A percentile compares a stretch with the other conserved stretches of the same genome.
These are phyloP conservation scores for Lasiurus borealis DNA, from an alignment of 2,113 vertebrate genomes.

Conservation along the genomic window DNA sequence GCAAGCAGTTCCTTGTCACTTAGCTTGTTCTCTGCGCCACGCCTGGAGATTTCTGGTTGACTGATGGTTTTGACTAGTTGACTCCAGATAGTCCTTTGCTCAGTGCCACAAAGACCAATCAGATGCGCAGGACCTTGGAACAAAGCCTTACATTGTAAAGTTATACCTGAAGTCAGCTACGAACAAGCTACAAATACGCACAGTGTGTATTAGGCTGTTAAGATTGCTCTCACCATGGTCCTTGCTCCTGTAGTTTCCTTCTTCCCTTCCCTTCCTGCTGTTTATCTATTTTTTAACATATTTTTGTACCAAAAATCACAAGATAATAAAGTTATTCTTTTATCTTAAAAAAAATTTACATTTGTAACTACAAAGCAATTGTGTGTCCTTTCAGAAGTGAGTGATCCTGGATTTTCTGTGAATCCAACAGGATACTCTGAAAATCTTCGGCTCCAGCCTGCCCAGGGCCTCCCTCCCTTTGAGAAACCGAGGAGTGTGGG, in stretches of 20 bases:
- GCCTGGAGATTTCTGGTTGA: background rate
- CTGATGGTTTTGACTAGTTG: background rate
- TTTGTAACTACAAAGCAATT: background rate
- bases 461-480: rapidly evolving
- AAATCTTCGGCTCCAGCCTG: background rate
- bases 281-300: background rate
- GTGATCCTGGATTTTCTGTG: background rate
- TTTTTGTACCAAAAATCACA: background rate
- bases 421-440: background rate
- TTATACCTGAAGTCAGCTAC: rapidly evolving
- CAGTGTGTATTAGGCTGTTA: background rate
- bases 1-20: background rate
- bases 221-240: background rate
- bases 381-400: background rate
- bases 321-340: background rate
- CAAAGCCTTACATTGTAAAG: background rate
- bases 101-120: background rate
- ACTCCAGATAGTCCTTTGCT: background rate
- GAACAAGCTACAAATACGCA: rapidly evolving
- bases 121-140: background rate
- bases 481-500: rapidly evolving
- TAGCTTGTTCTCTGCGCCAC: background rate
- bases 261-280: background rate
- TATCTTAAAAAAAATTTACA: background rate
- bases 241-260: background rate